phyloP scores from a whole-genome alignment of 2,797 vertebrate genomes.

The Graptemys geographica region DNA sequence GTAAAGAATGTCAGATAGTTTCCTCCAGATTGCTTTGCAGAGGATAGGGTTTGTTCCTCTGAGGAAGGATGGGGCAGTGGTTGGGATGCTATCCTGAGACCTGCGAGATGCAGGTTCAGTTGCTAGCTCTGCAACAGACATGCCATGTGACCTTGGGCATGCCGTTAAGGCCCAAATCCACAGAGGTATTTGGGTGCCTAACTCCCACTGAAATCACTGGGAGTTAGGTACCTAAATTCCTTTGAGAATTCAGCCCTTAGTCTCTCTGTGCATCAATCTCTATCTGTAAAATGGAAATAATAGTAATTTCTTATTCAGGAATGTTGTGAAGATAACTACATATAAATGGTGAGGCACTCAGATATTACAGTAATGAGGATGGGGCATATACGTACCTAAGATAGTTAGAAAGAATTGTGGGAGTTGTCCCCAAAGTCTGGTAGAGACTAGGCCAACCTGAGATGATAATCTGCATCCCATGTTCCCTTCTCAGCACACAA shows the following conservation, averaged over 20 bases:
- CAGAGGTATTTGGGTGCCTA: neutral
- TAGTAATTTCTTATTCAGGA: neutral
- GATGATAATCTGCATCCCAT: neutral
- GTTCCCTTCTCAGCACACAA: neutral
- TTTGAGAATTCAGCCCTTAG: neutral
- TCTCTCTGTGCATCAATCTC: neutral
- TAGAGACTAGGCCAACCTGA: neutral
- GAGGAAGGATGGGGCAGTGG: neutral
- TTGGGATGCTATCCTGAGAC: neutral
- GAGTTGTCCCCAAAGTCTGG: neutral
- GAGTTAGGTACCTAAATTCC: neutral
- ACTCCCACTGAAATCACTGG: neutral
- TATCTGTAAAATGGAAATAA: neutral
- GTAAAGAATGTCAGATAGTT: neutral
- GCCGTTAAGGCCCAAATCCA: neutral
- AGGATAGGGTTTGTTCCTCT: neutral
- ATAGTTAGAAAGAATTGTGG: neutral
- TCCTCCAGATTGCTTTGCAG: neutral
- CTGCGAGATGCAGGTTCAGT: neutral
- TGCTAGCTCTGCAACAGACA: neutral
- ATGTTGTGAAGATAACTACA: neutral
- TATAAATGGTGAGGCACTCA: neutral
- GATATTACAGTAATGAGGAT: neutral
- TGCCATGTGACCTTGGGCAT: neutral
- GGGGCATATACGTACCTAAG: neutral